Conservation (phyloP, 2,797 vertebrate species). For the Anguilla marmorata region DNA sequence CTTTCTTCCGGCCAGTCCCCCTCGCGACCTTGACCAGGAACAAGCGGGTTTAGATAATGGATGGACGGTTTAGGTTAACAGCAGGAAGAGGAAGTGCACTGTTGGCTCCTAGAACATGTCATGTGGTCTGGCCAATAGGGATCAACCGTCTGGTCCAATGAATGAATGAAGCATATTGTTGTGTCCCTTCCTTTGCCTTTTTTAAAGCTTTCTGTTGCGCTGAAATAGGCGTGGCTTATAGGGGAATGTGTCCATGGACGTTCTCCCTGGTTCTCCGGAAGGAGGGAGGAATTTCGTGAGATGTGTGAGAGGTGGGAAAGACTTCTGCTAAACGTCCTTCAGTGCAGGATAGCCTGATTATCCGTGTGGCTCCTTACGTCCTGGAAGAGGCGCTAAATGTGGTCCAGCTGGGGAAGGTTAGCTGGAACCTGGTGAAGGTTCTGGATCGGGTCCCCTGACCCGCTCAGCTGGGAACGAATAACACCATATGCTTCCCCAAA, state of each 20-base stretch:
- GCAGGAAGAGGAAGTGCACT: background rate
- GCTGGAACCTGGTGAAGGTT: background rate
- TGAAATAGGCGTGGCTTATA: background rate
- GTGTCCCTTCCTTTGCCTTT: background rate
- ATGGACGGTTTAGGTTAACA: conserved; percentile 1
- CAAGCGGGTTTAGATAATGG: too few species aligned
- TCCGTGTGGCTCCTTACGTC: background rate
- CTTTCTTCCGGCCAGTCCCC: too few species aligned
- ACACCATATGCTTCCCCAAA: too few species aligned
- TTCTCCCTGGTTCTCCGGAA: background rate
- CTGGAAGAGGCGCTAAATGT: background rate
- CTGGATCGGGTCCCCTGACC: background rate
- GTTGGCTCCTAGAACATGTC: background rate
- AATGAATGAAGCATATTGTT: background rate
- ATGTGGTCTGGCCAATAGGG: background rate
- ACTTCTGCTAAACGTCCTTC: background rate
- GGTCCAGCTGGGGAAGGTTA: background rate
- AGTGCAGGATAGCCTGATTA: background rate
- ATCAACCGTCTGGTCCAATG: background rate
- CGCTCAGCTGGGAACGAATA: too few species aligned
- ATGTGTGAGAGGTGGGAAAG: too few species aligned
- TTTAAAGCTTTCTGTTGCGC: background rate
- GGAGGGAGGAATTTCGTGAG: background rate
- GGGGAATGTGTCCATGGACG: background rate
- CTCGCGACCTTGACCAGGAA: too few species aligned